Evolutionary conservation across 2,113 vertebrate genomes (phyloP).

Genomic region (Chlorodrepanis virens): DNA sequence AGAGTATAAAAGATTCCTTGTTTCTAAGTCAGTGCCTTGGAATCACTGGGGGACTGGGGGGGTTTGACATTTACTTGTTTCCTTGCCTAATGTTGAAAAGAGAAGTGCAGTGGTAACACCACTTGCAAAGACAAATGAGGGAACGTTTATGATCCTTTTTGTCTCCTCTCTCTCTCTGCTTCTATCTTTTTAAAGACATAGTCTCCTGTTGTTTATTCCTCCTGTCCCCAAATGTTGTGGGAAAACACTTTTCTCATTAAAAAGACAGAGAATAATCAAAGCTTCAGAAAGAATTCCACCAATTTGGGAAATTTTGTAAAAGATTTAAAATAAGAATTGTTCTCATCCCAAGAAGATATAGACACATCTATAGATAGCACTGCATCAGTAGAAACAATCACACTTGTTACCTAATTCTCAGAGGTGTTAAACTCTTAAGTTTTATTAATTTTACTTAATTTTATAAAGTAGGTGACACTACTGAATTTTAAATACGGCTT

Average conservation of each 20-base stretch:
- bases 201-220: not conserved
- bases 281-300: not conserved
- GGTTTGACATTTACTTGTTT: not conserved
- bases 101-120: not conserved
- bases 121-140: not conserved
- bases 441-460: not conserved
- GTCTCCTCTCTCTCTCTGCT: not conserved
- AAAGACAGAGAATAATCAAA: not conserved
- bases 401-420: not conserved
- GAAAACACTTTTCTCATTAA: not conserved
- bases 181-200: not conserved
- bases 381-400: not conserved
- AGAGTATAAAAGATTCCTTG: not conserved
- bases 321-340: not conserved
- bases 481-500: not conserved
- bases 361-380: not conserved
- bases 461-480: not conserved
- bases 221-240: not conserved
- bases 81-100: not conserved
- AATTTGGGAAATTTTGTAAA: not conserved
- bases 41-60: fast-evolving
- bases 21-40: not conserved
- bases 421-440: not conserved
- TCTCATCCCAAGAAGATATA: not conserved
- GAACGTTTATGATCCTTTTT: not conserved